Evolutionary conservation across 2,888 invertebrate species (phyloP).

Genomic region (Philereme vetulata): DNA sequence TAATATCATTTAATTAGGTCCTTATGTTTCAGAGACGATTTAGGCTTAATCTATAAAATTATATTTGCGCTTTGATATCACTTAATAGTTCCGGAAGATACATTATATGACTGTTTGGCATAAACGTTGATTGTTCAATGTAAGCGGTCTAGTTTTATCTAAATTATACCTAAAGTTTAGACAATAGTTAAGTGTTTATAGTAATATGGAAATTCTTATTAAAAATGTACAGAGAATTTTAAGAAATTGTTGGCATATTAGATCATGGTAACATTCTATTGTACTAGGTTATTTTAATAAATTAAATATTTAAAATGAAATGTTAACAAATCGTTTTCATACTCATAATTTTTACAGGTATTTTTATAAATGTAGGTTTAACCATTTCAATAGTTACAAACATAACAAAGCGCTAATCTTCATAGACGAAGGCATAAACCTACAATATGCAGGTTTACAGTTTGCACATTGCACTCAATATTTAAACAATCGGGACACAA

Average conservation of each 20-base stretch:
- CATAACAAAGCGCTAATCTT: constrained; percentile 53
- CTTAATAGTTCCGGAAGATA: constrained; percentile 34
- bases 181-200: constrained; percentile 29
- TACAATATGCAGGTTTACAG: constrained; percentile 77
- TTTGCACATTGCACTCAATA: constrained; percentile 62
- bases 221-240: constrained; percentile 35
- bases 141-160: constrained; percentile 32
- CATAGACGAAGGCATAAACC: constrained; percentile 57
- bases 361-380: constrained; percentile 35
- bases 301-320: constrained; percentile 11
- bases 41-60: constrained; percentile 35
- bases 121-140: constrained; percentile 23
- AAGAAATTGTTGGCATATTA: constrained; percentile 37
- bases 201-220: constrained; percentile 36
- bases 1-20: constrained; percentile 43
- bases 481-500: constrained; percentile 62
- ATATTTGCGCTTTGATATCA: constrained; percentile 40
- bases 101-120: constrained; percentile 25
- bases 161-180: constrained; percentile 30
- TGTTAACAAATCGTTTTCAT: constrained; percentile 11
- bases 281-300: constrained; percentile 16
- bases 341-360: constrained; percentile 40
- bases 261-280: constrained; percentile 33
- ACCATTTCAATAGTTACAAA: constrained; percentile 44
- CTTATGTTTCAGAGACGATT: constrained; percentile 39